Base-by-base conservation (phyloP, 1,140 invertebrate species). In the Anoplolepis gracilipes region DNA sequence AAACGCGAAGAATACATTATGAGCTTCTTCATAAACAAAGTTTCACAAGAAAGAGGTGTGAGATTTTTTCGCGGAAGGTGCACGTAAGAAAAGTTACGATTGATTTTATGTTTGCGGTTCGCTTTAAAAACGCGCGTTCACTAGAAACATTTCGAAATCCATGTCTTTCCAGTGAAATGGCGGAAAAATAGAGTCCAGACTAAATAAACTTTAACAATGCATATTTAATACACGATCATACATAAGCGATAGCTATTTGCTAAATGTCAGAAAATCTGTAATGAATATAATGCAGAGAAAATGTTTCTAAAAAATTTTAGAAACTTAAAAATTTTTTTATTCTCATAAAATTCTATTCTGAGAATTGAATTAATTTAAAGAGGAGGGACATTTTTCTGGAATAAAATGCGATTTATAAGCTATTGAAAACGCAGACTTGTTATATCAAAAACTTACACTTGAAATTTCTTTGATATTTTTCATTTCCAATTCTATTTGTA, bases 121-220 rank as follows among this genome's bases (percentile, higher is more conserved):
- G 28, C 39, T 75, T 30, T 84, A 65, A 82, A 77, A 64, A 33
- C 30, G 70, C 55, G 7, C 30, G 16, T 84, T 76, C 22, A 22
- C 57, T 22, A 62, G 42, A 84, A 84, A 64, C 42, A 36, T 65
- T 84, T 42, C 59, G 25, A 72, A 82, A 75, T 65, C 72, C 72
- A 42, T 67, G 57, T 77, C 81, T 77, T 77, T 77, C 22, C 70
- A 13, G 16, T 30, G 81, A 84, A 84, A 84, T 22, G 61, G 81
- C 49, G 81, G 72, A 75, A 75, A 84, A 84, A 77, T 59, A 84
- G 72, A 33, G 55, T 72, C 5, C 61, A 82, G 53, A 13, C 72
- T 30, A 84, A 84, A 77, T 53, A 84, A 84, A 77, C 46, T 22
- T 30, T 30, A 28, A 61, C 55, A 39, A 42, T 42, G 72, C 59